Conservation (phyloP, 2,888 invertebrate genomes). For the Syritta pipiens region DNA sequence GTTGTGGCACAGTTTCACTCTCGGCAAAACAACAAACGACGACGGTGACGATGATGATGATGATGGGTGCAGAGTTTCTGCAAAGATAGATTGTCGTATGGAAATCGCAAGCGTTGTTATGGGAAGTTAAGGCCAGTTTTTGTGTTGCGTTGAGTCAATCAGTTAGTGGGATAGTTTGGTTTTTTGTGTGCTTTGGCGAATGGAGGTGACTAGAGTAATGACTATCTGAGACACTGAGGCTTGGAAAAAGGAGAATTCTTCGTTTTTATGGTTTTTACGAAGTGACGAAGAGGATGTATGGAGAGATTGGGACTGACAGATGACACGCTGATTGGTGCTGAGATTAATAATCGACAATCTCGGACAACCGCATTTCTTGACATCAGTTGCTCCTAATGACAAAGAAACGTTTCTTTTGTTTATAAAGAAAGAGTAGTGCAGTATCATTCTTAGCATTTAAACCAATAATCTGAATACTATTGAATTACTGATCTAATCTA, state of each 20-base stretch:
- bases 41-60: constrained; percentile 17
- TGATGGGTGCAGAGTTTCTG: constrained; percentile 56
- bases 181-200: not conserved
- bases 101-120: constrained; percentile 28
- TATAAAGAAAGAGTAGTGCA: no score
- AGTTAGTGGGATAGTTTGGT: constrained; percentile 15
- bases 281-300: not conserved
- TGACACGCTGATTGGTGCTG: not conserved
- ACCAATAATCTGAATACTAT: no score
- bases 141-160: constrained; percentile 10
- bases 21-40: constrained; percentile 27
- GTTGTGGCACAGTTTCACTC: constrained; percentile 59
- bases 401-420: no score
- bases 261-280: constrained; percentile 6
- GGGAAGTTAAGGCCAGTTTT: constrained; percentile 36
- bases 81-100: constrained; percentile 65
- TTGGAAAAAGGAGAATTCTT: not conserved
- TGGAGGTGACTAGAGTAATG: constrained; percentile 20
- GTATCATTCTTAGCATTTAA: no score
- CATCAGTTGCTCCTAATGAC: no score
- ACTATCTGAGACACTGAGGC: not conserved
- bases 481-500: no score
- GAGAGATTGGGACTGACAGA: not conserved
- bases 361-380: no score
- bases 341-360: no score